These are phyloP conservation scores for Mus spretus DNA, from an alignment of 2,797 vertebrate genomes.

Conservation along the genomic window DNA sequence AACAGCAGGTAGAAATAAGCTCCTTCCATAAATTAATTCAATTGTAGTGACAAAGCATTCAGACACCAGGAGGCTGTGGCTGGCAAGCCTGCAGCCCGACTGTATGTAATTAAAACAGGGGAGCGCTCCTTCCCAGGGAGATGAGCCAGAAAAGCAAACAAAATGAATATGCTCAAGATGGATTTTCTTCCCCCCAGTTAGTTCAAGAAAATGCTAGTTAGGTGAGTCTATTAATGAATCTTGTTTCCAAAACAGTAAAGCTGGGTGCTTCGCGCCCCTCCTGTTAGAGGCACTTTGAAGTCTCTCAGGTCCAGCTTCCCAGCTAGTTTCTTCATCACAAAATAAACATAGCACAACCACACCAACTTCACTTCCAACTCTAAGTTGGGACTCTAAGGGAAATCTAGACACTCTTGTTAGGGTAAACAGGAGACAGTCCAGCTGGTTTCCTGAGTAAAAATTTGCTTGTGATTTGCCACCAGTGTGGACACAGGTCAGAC, in stretches of 20 bases:
- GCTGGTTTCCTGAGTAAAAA: not conserved
- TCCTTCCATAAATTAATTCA: slow-evolving; percentile 34
- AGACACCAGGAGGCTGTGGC: not conserved
- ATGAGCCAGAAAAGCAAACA: slow-evolving; percentile 36
- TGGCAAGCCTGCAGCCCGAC: not conserved
- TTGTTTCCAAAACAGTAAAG: slow-evolving; percentile 48
- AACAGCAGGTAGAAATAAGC: slow-evolving; percentile 71
- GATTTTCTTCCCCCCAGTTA: slow-evolving; percentile 24
- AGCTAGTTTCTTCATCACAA: not conserved
- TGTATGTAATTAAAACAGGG: slow-evolving; percentile 64
- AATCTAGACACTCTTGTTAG: not conserved
- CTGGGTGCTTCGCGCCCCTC: not conserved
- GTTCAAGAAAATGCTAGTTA: slow-evolving; percentile 57
- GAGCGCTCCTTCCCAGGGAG: slow-evolving; percentile 6
- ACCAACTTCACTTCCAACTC: not conserved
- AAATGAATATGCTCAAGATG: slow-evolving; percentile 49
- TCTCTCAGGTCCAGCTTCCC: not conserved
- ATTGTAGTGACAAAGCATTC: not conserved
- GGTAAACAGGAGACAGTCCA: not conserved
- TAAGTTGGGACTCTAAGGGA: not conserved
- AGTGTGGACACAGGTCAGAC: not conserved
- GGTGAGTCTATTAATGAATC: not conserved
- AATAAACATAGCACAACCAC: not conserved
- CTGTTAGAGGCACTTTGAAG: not conserved
- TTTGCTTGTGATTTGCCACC: not conserved